Base-by-base conservation (phyloP, 2,888 invertebrate genomes). In the Perizoma affinitatum region DNA sequence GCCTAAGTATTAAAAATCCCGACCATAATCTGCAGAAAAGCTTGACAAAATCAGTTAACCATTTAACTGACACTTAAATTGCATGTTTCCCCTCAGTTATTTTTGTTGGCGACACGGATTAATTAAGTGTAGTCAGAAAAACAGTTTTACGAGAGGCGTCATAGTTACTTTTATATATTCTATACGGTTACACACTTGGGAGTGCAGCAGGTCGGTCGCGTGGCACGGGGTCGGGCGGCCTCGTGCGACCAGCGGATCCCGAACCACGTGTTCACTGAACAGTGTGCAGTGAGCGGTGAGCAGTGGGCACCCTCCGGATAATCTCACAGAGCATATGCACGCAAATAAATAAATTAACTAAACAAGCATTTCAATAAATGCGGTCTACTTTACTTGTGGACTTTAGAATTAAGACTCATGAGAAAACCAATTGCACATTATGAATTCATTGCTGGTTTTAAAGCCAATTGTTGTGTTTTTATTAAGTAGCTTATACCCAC, bases 321-420 rank as follows among this genome's bases (percentile, higher is more conserved):
- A 90, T 88, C 90, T 76, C 75, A 65, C 72, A 73, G 71, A 82
- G 76, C 88, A 83, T 84, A 86, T 80, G 88, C 88, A 80, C 62
- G 74, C 86, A 87, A 90, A 90, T 90, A 90, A 90, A 90, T 90
- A 88, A 89, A 90, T 89, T 89, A 90, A 88, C 82, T 77, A 76
- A 82, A 87, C 74, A 73, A 65, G 46, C 56, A 75, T 76, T 76
- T 73, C 61, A 65, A 67, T 74, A 74, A 74, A 67, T 70, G 66
- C 61, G 67, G 70, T 72, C 69, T 65, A 55, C 48, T 52, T 45
- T 66, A 59, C 63, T 71, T 78, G 75, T 73, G 73, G 64, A 71
- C 79, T 79, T 82, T 70, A 76, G 79, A 80, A 79, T 64, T 82
- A 80, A 87, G 74, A 78, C 72, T 78, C 83, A 76, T 86, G 87